A percentile compares a stretch with the other conserved stretches of the same genome.
phyloP scores from a whole-genome alignment of 2,113 vertebrate genomes.

The Lagopus leucura region DNA sequence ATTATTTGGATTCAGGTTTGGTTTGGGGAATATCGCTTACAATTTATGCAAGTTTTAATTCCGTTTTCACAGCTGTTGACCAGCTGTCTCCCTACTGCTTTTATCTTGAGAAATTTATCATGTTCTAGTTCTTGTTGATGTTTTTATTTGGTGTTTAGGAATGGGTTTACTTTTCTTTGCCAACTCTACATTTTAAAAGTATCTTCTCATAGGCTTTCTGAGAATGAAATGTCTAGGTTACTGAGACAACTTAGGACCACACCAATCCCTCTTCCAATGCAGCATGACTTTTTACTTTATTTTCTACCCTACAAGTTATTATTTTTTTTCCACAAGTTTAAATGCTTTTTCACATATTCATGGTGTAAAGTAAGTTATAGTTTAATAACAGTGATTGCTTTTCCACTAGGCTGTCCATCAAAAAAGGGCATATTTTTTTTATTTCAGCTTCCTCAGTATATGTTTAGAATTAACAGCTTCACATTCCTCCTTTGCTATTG shows the following conservation, averaged over 20 bases:
- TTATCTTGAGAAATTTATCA: slow-evolving; percentile 45
- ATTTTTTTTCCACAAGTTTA: not conserved
- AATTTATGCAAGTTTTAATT: slow-evolving; percentile 60
- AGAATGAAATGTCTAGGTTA: not conserved
- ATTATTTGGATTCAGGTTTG: slow-evolving; percentile 40
- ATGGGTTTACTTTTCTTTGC: slow-evolving; percentile 14
- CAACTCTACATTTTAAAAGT: not conserved
- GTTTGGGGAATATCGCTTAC: slow-evolving; percentile 14
- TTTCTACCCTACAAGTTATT: not conserved
- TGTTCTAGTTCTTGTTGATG: not conserved
- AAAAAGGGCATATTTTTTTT: not conserved
- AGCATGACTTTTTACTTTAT: accelerated
- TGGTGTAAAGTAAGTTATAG: not conserved
- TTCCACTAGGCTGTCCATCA: not conserved
- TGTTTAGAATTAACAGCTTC: not conserved
- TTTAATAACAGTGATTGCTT: not conserved
- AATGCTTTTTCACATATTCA: not conserved
- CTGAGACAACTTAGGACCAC: not conserved
- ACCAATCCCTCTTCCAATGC: not conserved
- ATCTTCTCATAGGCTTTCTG: not conserved
- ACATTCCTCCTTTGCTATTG: not conserved
- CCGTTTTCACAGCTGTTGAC: slow-evolving; percentile 56
- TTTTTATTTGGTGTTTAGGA: slow-evolving; percentile 27
- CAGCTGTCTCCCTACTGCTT: not conserved
- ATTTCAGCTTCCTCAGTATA: not conserved